A percentile compares a stretch with the other conserved stretches of the same genome.
These are phyloP conservation scores for Budorcas taxicolor DNA, from an alignment of 2,113 vertebrate species.

Conservation along the genomic window DNA sequence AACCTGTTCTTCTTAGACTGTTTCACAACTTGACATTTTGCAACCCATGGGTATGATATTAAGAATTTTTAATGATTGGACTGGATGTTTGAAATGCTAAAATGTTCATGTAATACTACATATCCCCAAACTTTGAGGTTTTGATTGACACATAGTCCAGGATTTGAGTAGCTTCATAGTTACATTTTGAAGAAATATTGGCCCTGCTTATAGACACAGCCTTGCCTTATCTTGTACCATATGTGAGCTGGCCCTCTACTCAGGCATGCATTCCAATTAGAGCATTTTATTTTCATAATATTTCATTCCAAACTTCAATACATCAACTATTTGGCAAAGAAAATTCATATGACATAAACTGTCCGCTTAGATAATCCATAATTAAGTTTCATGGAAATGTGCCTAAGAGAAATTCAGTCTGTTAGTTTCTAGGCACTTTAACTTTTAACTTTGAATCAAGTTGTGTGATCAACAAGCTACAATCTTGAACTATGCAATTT, in stretches of 20 bases:
- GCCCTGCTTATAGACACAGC: neutral
- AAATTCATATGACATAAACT: neutral
- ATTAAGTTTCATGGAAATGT: neutral
- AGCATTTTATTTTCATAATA: neutral
- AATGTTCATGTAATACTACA: neutral
- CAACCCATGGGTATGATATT: neutral
- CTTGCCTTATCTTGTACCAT: neutral
- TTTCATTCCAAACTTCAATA: neutral
- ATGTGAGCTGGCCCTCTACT: neutral
- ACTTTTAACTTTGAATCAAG: neutral
- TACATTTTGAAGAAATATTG: neutral
- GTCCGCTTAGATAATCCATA: neutral
- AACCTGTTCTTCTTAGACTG: neutral
- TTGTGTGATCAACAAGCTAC: neutral
- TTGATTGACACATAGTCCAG: neutral
- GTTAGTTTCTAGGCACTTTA: constrained; percentile 18
- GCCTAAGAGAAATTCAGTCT: neutral
- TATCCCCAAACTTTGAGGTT: neutral
- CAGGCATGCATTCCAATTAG: neutral
- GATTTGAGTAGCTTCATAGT: neutral
- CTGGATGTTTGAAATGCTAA: neutral
- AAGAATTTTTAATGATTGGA: neutral
- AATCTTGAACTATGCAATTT: neutral
- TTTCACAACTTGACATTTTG: neutral
- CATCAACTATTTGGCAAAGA: neutral